These are phyloP conservation scores for Characodon lateralis DNA, from an alignment of 2,797 vertebrate genomes.

Conservation along the genomic window DNA sequence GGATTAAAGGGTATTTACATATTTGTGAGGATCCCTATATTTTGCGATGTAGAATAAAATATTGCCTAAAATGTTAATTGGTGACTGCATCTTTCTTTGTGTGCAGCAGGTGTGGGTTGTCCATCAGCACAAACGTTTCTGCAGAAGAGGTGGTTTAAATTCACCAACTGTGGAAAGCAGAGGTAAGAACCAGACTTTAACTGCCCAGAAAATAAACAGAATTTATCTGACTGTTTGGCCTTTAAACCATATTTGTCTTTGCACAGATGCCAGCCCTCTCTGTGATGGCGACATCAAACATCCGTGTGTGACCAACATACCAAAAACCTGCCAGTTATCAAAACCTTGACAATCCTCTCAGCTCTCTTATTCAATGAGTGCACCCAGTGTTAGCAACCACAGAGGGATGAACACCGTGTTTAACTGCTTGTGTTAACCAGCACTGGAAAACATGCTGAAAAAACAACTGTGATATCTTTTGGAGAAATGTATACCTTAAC, in stretches of 20 bases:
- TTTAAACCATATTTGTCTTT: constrained; percentile 6
- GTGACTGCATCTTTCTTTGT: background rate
- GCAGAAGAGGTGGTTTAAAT: constrained; percentile 12
- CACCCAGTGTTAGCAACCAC: background rate
- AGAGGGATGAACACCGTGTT: background rate
- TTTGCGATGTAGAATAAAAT: background rate
- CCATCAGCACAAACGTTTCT: constrained; percentile 12
- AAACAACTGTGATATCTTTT: background rate
- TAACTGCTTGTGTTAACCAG: background rate
- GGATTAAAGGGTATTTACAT: background rate
- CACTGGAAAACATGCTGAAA: constrained; percentile 8
- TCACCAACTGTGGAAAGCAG: constrained; percentile 25
- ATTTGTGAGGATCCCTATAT: background rate
- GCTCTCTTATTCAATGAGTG: background rate
- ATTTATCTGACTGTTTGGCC: background rate
- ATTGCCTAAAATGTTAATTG: background rate
- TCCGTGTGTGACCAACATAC: background rate
- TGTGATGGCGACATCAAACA: constrained; percentile 6
- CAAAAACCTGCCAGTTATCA: background rate
- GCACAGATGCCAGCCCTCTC: constrained; percentile 31
- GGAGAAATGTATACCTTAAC: constrained; percentile 19
- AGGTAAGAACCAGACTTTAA: constrained; percentile 29
- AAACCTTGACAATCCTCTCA: background rate
- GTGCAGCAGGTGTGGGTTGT: constrained; percentile 10
- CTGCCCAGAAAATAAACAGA: background rate